Percentiles rank a stretch among this genome's conserved stretches.
phyloP scores from a whole-genome alignment of 1,140 invertebrate genomes.

The Diplogasteroides magnus region DNA sequence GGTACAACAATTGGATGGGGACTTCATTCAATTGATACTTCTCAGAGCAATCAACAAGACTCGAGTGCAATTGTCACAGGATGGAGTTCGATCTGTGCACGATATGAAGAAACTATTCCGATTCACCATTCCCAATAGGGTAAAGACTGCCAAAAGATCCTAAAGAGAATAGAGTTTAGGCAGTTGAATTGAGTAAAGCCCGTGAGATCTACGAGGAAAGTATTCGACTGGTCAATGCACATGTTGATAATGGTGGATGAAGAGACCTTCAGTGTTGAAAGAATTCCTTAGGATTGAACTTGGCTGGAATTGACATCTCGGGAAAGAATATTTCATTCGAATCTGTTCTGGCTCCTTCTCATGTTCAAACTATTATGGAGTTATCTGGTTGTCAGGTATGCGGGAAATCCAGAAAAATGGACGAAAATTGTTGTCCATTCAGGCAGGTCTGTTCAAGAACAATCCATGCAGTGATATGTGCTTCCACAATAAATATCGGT shows the following conservation, averaged over 20 bases:
- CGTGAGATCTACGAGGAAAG: constrained; percentile 53
- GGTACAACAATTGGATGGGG: constrained; percentile 19
- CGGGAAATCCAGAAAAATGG: too few relatives aligned
- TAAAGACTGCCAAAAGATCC: neutral
- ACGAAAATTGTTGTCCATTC: too few relatives aligned
- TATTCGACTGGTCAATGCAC: constrained; percentile 46
- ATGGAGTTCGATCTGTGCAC: constrained; percentile 32
- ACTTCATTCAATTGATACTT: neutral
- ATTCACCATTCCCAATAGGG: constrained; percentile 42
- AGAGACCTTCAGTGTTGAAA: too few relatives aligned
- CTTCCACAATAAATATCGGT: constrained; percentile 49
- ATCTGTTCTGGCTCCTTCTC: constrained; percentile 48
- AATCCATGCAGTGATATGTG: constrained; percentile 47
- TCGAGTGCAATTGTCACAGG: constrained; percentile 35
- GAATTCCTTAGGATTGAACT: constrained; percentile 16
- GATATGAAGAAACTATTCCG: constrained; percentile 48
- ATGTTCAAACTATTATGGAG: constrained; percentile 54
- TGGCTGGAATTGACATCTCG: constrained; percentile 8
- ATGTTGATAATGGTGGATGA: constrained; percentile 43
- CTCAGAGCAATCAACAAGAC: constrained; percentile 45
- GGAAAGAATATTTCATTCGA: constrained; percentile 47
- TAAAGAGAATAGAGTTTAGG: constrained; percentile 6
- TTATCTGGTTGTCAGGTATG: constrained; percentile 34
- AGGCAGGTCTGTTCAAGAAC: constrained; percentile 35
- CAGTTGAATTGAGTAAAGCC: constrained; percentile 43